Percentiles rank a stretch among this genome's conserved stretches.
phyloP scores from a whole-genome alignment of 2,888 invertebrate genomes.

The Meteorus colon region DNA sequence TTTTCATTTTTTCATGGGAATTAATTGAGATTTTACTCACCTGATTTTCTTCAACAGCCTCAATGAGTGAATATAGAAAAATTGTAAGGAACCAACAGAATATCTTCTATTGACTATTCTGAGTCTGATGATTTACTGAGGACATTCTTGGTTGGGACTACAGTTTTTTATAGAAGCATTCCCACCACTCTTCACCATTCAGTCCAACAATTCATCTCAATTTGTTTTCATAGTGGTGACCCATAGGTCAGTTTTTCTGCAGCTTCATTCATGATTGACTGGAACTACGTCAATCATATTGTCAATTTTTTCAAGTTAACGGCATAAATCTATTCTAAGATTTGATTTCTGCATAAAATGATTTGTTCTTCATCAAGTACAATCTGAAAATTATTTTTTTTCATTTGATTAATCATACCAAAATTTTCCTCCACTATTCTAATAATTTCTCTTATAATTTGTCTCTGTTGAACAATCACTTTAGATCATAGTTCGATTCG shows the following conservation, averaged over 20 bases:
- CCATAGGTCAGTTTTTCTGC: background rate
- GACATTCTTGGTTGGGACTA: constrained; percentile 48
- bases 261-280: background rate
- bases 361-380: too few species aligned
- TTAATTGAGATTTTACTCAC: background rate
- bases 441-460: background rate
- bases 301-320: background rate
- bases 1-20: too few species aligned
- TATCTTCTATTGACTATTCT: constrained; percentile 40
- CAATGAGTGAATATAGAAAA: background rate
- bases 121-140: constrained; percentile 58
- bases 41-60: background rate
- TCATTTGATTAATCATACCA: too few species aligned
- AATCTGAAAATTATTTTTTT: too few species aligned
- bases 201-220: background rate
- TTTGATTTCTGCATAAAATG: too few species aligned
- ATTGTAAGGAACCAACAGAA: constrained; percentile 10
- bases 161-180: constrained; percentile 54
- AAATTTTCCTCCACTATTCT: background rate
- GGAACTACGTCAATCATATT: background rate
- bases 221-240: constrained; percentile 30
- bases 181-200: constrained; percentile 52
- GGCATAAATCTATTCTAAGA: too few species aligned
- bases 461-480: constrained; percentile 26
- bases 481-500: too few species aligned